Percentiles rank a stretch among this genome's conserved stretches.
These are phyloP conservation scores for Dicaeum eximium DNA, from an alignment of 2,113 vertebrate genomes.

Conservation along the genomic window DNA sequence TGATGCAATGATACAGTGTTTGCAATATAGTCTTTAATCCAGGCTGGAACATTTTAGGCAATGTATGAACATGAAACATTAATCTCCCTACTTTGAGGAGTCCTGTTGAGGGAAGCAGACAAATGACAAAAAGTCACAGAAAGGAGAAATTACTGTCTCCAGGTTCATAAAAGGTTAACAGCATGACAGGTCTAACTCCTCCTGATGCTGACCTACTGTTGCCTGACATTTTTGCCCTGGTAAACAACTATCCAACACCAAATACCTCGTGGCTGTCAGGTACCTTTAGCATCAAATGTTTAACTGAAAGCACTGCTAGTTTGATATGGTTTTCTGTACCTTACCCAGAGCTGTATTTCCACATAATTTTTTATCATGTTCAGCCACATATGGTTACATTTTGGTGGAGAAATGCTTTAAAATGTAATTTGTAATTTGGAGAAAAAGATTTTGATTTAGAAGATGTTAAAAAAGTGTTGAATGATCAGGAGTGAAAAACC, in stretches of 20 bases:
- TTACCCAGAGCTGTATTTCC: not conserved
- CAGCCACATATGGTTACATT: not conserved
- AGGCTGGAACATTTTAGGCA: not conserved
- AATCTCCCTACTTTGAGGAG: not conserved
- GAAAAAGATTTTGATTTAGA: not conserved
- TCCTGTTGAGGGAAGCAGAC: not conserved
- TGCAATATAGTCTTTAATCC: not conserved
- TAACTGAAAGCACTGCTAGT: not conserved
- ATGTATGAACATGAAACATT: not conserved
- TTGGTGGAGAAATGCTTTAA: not conserved
- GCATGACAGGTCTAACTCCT: not conserved
- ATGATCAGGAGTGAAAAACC: not conserved
- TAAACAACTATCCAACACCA: not conserved
- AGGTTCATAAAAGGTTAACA: not conserved
- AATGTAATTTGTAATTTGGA: not conserved
- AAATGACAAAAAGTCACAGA: not conserved
- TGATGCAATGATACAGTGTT: not conserved
- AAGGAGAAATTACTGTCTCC: not conserved
- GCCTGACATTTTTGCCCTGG: not conserved
- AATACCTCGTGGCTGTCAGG: accelerated
- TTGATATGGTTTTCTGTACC: not conserved
- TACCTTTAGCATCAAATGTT: not conserved
- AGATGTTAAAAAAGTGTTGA: not conserved
- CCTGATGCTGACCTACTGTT: not conserved
- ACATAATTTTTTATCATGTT: not conserved